phyloP scores from a whole-genome alignment of 2,797 vertebrate species.

The Microctenopoma stevenorrisi region DNA sequence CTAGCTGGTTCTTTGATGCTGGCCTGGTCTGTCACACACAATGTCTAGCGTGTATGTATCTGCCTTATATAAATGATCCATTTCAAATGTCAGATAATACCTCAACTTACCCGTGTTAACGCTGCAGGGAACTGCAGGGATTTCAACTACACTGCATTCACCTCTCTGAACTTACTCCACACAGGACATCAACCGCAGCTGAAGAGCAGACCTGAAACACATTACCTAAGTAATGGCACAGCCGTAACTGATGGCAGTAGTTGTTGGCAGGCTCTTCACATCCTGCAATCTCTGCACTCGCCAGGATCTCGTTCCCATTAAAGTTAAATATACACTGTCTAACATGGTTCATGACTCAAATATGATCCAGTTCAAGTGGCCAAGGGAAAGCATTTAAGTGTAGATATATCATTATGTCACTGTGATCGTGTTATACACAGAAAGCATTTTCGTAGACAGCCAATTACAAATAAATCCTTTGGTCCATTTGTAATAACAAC shows the following conservation, averaged over 20 bases:
- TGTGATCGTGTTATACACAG: conserved; percentile 13
- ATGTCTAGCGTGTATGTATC: conserved; percentile 13
- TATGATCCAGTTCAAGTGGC: conserved; percentile 52
- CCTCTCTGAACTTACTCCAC: conserved; percentile 57
- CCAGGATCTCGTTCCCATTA: conserved; percentile 45
- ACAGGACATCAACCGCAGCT: conserved; percentile 36
- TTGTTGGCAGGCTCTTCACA: conserved; percentile 57
- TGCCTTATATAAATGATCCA: conserved; percentile 45
- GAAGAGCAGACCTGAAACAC: conserved; percentile 65
- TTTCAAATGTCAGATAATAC: conserved; percentile 50
- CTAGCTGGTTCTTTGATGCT: too few relatives aligned
- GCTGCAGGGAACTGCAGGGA: conserved; percentile 32
- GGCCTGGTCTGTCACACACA: neutral
- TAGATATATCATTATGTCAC: conserved; percentile 32
- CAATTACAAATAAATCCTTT: neutral
- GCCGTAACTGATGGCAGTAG: conserved; percentile 58
- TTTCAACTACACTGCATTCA: conserved; percentile 63
- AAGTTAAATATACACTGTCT: conserved; percentile 67
- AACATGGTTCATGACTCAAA: conserved; percentile 49
- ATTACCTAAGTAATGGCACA: conserved; percentile 61
- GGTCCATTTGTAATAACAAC: too few relatives aligned
- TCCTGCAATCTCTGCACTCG: conserved; percentile 57
- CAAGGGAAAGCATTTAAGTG: conserved; percentile 42
- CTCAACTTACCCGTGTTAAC: conserved; percentile 47
- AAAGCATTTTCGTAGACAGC: neutral